phyloP scores from a whole-genome alignment of 2,113 vertebrate genomes.

The Bufo bufo region DNA sequence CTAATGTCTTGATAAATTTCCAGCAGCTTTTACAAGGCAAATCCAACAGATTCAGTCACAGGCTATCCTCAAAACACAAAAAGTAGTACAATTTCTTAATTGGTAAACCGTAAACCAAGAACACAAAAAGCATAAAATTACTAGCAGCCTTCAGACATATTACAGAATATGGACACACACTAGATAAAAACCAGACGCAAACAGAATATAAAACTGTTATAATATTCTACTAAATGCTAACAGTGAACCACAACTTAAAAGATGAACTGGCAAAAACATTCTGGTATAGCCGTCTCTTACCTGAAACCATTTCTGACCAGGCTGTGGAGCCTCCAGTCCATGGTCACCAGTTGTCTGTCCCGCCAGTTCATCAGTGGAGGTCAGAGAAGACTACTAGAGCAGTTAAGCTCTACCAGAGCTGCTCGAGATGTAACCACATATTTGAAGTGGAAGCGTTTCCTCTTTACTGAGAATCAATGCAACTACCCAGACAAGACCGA shows the following conservation, averaged over 20 bases:
- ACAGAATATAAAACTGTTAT: no score
- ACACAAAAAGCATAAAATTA: neutral
- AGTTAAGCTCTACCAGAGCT: conserved; percentile 47
- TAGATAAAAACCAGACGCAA: no score
- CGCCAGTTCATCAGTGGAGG: conserved; percentile 7
- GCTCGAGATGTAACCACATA: conserved; percentile 39
- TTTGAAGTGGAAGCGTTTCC: conserved; percentile 49
- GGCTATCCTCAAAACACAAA: no score
- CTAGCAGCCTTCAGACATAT: no score
- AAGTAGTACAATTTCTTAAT: no score
- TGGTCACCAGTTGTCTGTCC: neutral
- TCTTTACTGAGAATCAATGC: conserved; percentile 46
- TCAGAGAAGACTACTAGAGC: conserved; percentile 37
- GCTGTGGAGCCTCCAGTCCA: conserved; percentile 56
- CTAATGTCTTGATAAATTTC: no score
- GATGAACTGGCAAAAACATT: no score
- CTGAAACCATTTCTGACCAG: conserved; percentile 38
- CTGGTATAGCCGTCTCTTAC: neutral
- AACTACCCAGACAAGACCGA: conserved; percentile 32
- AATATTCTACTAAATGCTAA: no score
- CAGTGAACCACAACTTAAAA: no score
- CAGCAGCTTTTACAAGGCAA: no score
- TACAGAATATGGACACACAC: no score
- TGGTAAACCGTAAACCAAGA: neutral
- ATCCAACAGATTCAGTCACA: no score